Conservation (phyloP, 64 coral and sea anemone genomes). For the Exaiptasia diaphana region DNA sequence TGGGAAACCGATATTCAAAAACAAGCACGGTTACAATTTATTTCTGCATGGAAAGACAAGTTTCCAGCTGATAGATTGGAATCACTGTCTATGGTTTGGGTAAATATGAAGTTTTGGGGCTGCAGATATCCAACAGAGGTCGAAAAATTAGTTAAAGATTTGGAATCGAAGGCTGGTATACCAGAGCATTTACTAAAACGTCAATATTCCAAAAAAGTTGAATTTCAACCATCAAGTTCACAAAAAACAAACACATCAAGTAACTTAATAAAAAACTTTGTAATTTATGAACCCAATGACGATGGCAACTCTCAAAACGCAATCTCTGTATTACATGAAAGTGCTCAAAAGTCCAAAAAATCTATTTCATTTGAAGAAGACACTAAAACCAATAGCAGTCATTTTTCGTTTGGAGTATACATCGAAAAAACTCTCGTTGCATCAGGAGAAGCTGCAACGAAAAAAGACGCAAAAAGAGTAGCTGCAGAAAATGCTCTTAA, state of each 20-base stretch:
- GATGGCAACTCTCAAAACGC: neutral
- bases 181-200: neutral
- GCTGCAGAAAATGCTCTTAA: constrained; percentile 70
- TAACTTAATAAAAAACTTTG: constrained; percentile 78
- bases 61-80: constrained; percentile 28
- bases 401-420: constrained; percentile 51
- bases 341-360: constrained; percentile 79
- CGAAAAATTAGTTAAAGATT: constrained; percentile 53
- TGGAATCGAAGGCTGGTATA: constrained; percentile 70
- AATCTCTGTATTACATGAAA: constrained; percentile 71
- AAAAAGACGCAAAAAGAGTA: constrained; percentile 68
- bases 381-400: neutral
- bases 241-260: constrained; percentile 50
- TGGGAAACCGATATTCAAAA: constrained; percentile 89
- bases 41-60: constrained; percentile 54
- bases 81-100: constrained; percentile 94
- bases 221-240: no score
- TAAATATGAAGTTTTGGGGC: constrained; percentile 95
- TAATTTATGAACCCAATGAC: constrained; percentile 62
- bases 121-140: constrained; percentile 79
- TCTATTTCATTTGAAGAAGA: constrained; percentile 72
- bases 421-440: constrained; percentile 70
- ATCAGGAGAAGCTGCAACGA: constrained; percentile 34
- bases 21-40: constrained; percentile 63
- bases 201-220: neutral